These are phyloP conservation scores for Hippocampus barbouri DNA, from an alignment of 2,113 vertebrate species.

Conservation along the genomic window DNA sequence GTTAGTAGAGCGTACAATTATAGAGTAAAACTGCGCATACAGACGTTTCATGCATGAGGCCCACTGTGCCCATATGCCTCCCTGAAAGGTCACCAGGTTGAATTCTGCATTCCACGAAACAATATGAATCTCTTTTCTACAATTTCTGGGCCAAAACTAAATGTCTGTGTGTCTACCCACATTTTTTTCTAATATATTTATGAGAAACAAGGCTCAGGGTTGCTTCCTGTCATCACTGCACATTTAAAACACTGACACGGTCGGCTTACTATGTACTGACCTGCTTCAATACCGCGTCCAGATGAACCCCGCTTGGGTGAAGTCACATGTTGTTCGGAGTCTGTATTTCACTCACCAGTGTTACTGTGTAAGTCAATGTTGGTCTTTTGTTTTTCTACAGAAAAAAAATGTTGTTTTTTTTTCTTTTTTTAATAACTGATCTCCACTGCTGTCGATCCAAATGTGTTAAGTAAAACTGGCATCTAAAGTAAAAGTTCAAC, in stretches of 20 bases:
- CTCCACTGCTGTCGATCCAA: neutral
- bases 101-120: conserved; percentile 62
- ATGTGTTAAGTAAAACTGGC: neutral
- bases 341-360: conserved; percentile 43
- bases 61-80: conserved; percentile 27
- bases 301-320: conserved; percentile 15
- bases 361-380: conserved; percentile 45
- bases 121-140: conserved; percentile 55
- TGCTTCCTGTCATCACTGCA: conserved; percentile 44
- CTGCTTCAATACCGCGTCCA: conserved; percentile 19
- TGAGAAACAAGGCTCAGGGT: conserved; percentile 71
- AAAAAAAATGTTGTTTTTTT: conserved; percentile 47
- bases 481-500: neutral
- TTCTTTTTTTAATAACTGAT: conserved; percentile 10
- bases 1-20: neutral
- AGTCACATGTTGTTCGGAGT: conserved; percentile 20
- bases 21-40: neutral
- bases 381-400: conserved; percentile 46
- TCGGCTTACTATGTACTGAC: conserved; percentile 3
- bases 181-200: conserved; percentile 50
- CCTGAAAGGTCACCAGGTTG: conserved; percentile 30
- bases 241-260: conserved; percentile 31
- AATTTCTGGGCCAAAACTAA: conserved; percentile 38
- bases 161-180: conserved; percentile 31
- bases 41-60: neutral